Evolutionary conservation across 53 echinoderm and acorn worm species (phyloP).

Genomic region (Luidia sarsii): DNA sequence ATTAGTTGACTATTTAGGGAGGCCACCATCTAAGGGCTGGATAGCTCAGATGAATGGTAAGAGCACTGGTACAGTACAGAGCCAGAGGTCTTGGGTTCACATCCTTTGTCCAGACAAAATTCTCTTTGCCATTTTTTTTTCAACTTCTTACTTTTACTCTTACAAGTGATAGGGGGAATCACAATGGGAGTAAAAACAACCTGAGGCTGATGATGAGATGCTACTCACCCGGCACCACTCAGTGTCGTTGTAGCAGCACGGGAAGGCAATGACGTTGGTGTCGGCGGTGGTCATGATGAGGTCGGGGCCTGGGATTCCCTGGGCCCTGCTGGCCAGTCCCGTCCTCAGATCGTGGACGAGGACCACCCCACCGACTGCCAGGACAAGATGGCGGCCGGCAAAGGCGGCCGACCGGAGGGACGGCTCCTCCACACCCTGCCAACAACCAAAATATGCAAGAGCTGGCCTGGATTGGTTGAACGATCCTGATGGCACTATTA

Average conservation of each 20-base stretch:
- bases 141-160: background rate
- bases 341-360: constrained; percentile 13
- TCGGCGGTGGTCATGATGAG: no score
- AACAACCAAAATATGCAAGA: no score
- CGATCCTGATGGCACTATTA: no score
- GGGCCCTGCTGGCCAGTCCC: background rate
- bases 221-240: constrained; percentile 59
- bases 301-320: constrained; percentile 20
- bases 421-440: no score
- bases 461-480: no score
- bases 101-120: no score
- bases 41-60: no score
- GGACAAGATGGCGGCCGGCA: constrained; percentile 18
- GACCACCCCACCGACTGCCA: constrained; percentile 28
- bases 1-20: no score
- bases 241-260: constrained; percentile 50
- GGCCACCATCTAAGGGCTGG: no score
- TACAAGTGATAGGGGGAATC: background rate
- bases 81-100: no score
- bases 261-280: constrained; percentile 32
- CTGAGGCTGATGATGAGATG: background rate
- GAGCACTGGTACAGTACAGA: no score
- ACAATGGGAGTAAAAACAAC: background rate
- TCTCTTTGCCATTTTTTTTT: background rate
- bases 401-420: constrained; percentile 43